Evolutionary conservation across 1,140 invertebrate species (phyloP).

Genomic region (Papilio machaon): DNA sequence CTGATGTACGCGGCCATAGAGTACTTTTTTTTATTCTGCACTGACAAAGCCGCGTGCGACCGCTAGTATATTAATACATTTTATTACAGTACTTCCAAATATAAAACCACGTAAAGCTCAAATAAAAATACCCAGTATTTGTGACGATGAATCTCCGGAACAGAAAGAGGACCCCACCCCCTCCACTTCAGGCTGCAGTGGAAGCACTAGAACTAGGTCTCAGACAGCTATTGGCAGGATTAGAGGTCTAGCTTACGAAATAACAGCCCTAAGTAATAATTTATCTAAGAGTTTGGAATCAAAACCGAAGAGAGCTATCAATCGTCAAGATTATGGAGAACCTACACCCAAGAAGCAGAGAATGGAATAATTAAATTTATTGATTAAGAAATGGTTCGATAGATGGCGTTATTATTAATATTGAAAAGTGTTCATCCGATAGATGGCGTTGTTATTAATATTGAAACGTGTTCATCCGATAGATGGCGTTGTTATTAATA

Average conservation of each 20-base stretch:
- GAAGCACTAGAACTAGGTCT: conserved; percentile 44
- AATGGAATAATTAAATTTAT: conserved; percentile 47
- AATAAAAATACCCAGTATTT: conserved; percentile 69
- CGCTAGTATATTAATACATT: neutral
- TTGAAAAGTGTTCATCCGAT: neutral
- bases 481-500: neutral
- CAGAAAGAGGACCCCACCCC: conserved; percentile 40
- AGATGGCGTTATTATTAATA: neutral
- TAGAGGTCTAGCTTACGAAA: conserved; percentile 63
- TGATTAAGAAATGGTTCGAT: neutral
- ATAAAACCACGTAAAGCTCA: conserved; percentile 69
- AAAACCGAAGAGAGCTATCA: conserved; percentile 53
- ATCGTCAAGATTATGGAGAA: conserved; percentile 45
- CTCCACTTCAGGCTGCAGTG: conserved; percentile 47
- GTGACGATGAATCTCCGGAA: conserved; percentile 50
- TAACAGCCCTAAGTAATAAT: conserved; percentile 54
- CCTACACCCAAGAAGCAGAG: conserved; percentile 61
- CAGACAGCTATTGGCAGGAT: conserved; percentile 62
- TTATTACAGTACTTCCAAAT: conserved; percentile 68
- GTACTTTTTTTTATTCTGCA: no score
- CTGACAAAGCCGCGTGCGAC: no score
- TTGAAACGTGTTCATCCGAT: neutral
- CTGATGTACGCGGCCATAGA: no score
- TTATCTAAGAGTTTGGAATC: conserved; percentile 52
- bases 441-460: conserved; percentile 3